Base-by-base conservation (phyloP, 2,113 vertebrate species). In the Anolis sagrei region DNA sequence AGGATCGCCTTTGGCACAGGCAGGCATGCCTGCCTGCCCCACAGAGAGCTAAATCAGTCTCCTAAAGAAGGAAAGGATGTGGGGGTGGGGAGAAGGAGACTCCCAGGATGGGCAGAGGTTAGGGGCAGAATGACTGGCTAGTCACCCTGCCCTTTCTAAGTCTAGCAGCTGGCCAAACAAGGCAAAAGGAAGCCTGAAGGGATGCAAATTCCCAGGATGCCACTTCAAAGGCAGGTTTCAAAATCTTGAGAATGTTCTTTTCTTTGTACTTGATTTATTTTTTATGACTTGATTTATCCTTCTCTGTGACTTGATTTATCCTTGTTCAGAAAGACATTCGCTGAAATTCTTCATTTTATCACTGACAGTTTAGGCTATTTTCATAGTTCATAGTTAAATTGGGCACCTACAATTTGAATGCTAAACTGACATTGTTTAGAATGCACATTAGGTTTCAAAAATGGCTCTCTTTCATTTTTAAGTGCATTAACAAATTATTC, bases 311-410 rank as follows among this genome's bases (percentile, higher is more conserved):
- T 72, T 73, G 68, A 82, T 72, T 80, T 82, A 0, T 69, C 79
- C 27, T 0, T 68, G 2, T 77, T 72, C 44, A 8, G 76, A 83
- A 75, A 54, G 14, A 78, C 25, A 39, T 44, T 73, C 51, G 51
- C 10, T 61, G 32, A 74, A 1, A 84, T 64, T 75, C 29, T 36
- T 21, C 36, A 44, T 83, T 51, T 78, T 51, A 69, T 36, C 25
- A 58, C 14, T 36, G 48, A 78, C 66, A 23, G 29, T n/a, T 77
- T 36, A 54, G 62, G 34, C 48, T 39, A 36, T 54, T 21, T 78
- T 77, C 39, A 75, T 23, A 75, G 13, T 83, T n/a, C n/a, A 32
- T 75, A 16, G 44, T 83, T 83, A 76, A 84, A 84, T 48, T 77
- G n/a, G 64, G n/a, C 4, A 9, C 13, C 62, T 76, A 19, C n/a